A percentile compares a stretch with the other conserved stretches of the same genome.
Evolutionary conservation across 2,113 vertebrate species (phyloP).

Genomic region (Semnornis frantzii): DNA sequence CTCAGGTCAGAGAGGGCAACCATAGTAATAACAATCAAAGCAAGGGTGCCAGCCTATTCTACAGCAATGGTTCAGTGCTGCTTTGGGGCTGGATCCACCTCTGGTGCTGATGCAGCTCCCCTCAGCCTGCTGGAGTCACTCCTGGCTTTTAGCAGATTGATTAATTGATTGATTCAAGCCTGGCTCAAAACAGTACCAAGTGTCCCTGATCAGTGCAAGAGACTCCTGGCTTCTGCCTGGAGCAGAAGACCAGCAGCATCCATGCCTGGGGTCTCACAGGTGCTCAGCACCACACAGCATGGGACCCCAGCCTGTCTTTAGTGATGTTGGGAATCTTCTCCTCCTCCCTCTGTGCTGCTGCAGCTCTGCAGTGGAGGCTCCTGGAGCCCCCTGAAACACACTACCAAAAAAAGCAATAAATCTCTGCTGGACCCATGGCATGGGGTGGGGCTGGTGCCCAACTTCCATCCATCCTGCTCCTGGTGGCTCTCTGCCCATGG

Average conservation of each 20-base stretch:
- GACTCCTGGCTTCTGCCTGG: background rate
- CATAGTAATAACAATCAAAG: background rate
- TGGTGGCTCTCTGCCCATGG: accelerated
- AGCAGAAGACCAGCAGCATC: background rate
- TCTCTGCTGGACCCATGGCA: background rate
- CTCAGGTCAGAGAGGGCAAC: background rate
- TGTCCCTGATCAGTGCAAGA: background rate
- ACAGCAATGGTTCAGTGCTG: slow-evolving; percentile 26
- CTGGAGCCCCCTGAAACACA: background rate
- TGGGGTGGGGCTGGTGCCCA: background rate
- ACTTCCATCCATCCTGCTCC: accelerated
- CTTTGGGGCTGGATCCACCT: background rate
- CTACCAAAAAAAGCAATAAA: slow-evolving; percentile 41
- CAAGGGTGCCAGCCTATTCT: slow-evolving; percentile 9
- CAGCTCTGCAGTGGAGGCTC: background rate
- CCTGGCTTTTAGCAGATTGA: background rate
- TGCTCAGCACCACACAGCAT: background rate
- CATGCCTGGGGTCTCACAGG: background rate
- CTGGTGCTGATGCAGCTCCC: background rate
- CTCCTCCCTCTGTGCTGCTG: background rate
- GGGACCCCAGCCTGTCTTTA: background rate
- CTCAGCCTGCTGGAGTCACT: background rate
- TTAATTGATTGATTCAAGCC: background rate
- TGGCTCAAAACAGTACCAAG: background rate
- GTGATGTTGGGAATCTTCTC: background rate